Percentiles rank a stretch among this genome's conserved stretches.
Evolutionary conservation across 2,797 vertebrate genomes (phyloP).

Genomic region (Craterocephalus amniculus): DNA sequence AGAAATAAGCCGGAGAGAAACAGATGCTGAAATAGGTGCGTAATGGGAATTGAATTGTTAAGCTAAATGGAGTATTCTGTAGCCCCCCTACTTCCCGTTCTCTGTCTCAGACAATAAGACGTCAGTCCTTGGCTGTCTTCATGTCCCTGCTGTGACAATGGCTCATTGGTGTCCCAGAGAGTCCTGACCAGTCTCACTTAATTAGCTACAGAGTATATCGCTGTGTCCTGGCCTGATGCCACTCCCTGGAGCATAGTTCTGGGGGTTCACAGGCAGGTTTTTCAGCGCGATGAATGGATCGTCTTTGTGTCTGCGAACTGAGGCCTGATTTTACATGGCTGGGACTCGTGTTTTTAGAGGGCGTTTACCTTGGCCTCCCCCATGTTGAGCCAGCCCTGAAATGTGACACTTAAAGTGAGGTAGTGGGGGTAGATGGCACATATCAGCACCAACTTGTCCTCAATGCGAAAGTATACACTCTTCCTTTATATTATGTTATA

Average conservation of each 20-base stretch:
- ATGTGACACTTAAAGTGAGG: conserved; percentile 72
- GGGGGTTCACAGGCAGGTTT: conserved; percentile 84
- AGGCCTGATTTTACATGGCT: conserved; percentile 83
- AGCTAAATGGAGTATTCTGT: conserved; percentile 37
- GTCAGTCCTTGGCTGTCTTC: conserved; percentile 49
- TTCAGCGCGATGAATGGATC: conserved; percentile 81
- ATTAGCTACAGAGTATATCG: conserved; percentile 77
- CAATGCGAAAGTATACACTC: conserved; percentile 45
- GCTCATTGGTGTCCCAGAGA: conserved; percentile 71
- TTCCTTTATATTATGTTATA: too few species aligned
- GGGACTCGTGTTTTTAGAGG: conserved; percentile 80
- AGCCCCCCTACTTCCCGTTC: conserved; percentile 13
- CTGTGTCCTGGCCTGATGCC: conserved; percentile 73
- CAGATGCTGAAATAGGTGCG: conserved; percentile 36
- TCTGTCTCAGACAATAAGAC: conserved; percentile 41
- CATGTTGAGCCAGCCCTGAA: conserved; percentile 75
- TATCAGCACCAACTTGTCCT: conserved; percentile 59
- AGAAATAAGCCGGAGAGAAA: conserved; percentile 32
- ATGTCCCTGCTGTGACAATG: conserved; percentile 66
- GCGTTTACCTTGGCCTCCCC: conserved; percentile 83
- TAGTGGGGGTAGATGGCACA: conserved; percentile 56
- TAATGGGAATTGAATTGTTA: conserved; percentile 15
- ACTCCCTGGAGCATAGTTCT: conserved; percentile 82
- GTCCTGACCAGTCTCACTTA: conserved; percentile 76
- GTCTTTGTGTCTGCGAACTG: conserved; percentile 86